phyloP scores from a whole-genome alignment of 64 coral and sea anemone genomes.

The Montipora sp. region DNA sequence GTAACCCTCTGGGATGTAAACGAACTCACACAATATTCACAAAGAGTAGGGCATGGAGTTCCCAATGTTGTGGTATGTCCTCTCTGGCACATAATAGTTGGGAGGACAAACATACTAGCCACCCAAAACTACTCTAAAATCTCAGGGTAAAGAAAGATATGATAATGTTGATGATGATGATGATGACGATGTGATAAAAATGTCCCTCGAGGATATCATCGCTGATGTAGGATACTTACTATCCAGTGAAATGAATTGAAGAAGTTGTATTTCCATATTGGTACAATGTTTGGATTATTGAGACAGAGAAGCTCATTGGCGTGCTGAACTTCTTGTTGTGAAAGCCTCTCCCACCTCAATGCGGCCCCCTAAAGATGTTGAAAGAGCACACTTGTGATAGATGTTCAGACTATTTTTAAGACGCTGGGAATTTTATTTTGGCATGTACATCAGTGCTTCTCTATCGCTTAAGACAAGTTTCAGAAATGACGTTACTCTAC shows the following conservation, averaged over 20 bases:
- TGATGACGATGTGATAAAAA: no score
- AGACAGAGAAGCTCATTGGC: neutral
- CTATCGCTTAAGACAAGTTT: no score
- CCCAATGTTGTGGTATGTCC: no score
- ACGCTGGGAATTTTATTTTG: neutral
- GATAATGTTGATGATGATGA: no score
- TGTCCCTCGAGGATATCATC: neutral
- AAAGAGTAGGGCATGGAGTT: no score
- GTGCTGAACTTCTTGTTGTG: neutral
- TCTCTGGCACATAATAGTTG: no score
- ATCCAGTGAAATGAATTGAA: neutral
- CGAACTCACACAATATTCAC: no score
- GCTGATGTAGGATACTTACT: neutral
- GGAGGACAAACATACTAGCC: no score
- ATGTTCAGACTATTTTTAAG: neutral
- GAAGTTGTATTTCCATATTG: neutral
- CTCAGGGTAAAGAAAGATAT: no score
- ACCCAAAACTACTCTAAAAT: no score
- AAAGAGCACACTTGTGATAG: neutral
- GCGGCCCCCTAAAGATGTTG: neutral
- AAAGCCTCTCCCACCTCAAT: neutral
- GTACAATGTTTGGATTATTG: constrained; percentile 3
- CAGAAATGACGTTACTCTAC: no score
- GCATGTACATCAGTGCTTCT: neutral
- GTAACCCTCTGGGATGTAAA: no score